Evolutionary conservation across 2,888 invertebrate genomes (phyloP), one percentile per base, ranked within the genome.

Genomic region (Caenorhabditis drosophilae): DNA sequence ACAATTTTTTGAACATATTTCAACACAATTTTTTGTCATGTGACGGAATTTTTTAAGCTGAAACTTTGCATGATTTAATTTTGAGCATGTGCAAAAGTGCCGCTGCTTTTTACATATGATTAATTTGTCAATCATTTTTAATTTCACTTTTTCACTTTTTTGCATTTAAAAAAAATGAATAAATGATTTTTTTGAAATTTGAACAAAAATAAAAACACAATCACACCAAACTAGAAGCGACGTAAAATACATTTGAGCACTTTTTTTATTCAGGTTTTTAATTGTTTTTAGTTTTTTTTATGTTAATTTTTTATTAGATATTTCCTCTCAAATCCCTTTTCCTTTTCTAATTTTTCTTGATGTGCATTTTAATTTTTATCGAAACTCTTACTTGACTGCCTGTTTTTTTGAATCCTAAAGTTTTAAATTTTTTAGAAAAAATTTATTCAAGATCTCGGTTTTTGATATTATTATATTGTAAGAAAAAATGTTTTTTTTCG

Each of bases 141-240:
- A n/a, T n/a, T n/a, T n/a, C n/a, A n/a, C n/a, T n/a, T n/a, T n/a
- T n/a, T n/a, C n/a, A n/a, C n/a, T n/a, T n/a, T n/a, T n/a, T n/a
- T n/a, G n/a, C n/a, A n/a, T n/a, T n/a, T n/a, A n/a, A n/a, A n/a
- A n/a, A n/a, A 31, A 31, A 31, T 31, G 31, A 61, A 61, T 61
- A 61, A 61, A 61, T 35, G 60, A 54, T 60, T 60, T 46, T 49
- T 36, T 44, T n/a, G n/a, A 12, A 31, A 31, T 31, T 31, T 31
- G 31, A 31, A 31, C 6, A 31, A 31, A 31, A 31, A 50, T 54
- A 49, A 45, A 42, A n/a, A n/a, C n/a, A n/a, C n/a, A n/a, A n/a
- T n/a, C 62, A 57, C 63, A 63, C 49, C 31, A 48, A 57, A 63
- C 63, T 63, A 63, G 57, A 63, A 63, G 63, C 63, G 57, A 63